Conservation (phyloP, 2,113 vertebrate genomes). For the Corynorhinus townsendii region DNA sequence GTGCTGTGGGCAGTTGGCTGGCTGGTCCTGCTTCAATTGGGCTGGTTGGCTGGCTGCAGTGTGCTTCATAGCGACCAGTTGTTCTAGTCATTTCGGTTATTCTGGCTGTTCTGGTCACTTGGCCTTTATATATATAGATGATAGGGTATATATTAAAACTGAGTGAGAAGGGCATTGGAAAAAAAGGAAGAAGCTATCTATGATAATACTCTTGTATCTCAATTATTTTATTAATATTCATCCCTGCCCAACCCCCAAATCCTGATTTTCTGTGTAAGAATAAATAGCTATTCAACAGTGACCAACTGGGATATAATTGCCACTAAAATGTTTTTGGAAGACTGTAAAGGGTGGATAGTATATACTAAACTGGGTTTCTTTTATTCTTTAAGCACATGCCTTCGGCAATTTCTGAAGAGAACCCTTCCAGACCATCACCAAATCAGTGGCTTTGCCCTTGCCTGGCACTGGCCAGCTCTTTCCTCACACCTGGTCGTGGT, state of each 20-base stretch:
- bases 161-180: not conserved
- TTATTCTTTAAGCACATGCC: not conserved
- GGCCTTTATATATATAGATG: too few relatives aligned
- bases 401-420: not conserved
- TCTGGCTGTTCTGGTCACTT: too few relatives aligned
- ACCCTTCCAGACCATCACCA: constrained; percentile 8
- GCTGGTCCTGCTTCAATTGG: accelerated
- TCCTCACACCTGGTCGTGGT: not conserved
- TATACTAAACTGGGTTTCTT: not conserved
- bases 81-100: too few relatives aligned
- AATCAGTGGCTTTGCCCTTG: constrained; percentile 27
- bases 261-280: constrained; percentile 5
- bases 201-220: not conserved
- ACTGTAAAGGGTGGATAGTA: not conserved
- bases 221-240: constrained; percentile 10
- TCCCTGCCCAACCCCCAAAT: not conserved
- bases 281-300: constrained; percentile 51
- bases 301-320: constrained; percentile 7
- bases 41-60: too few relatives aligned
- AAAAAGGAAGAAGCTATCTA: not conserved
- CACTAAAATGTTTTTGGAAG: constrained; percentile 32
- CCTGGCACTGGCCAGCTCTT: not conserved
- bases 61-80: too few relatives aligned
- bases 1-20: too few relatives aligned
- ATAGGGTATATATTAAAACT: not conserved